Evolutionary conservation across 2,888 invertebrate genomes (phyloP), one percentile per base, ranked within the genome.

Genomic region (Adela reaumurella): DNA sequence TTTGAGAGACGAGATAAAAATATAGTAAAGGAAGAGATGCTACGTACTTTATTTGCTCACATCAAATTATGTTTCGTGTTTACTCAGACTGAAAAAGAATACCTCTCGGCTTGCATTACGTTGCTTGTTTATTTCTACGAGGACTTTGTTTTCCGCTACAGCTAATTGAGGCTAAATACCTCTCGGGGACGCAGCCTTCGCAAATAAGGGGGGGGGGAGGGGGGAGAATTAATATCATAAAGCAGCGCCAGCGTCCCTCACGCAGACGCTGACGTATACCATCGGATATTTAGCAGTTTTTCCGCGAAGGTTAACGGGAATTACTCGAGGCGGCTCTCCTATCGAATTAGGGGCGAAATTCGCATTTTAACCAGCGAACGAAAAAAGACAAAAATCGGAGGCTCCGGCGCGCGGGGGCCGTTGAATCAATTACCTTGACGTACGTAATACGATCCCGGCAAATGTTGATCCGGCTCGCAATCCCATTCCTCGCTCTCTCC

Each of bases 391-490:
- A 24, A 24, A 24, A 24, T 24, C 24, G 24, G 4, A 62, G 64
- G 18, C 17, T 6, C n/a, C 24, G 29, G 58, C 64, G 65, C 61
- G 59, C 61, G 62, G 51, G 64, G 65, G 65, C 61, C 70, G 68
- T 59, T 67, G 70, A 72, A 71, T 71, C 74, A 74, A 76, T 77
- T 77, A 74, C 62, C 68, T 67, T 68, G 68, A 70, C 66, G 68
- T 64, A 65, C 56, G 74, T 76, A 78, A 77, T 73, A 74, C 73
- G 67, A 77, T 74, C 72, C 65, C 62, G 63, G 74, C 62, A 76
- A 77, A 77, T 74, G 77, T 77, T 78, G 76, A 70, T 74, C 71
- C 61, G 74, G 66, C 71, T 66, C 69, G 64, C 63, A 64, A 60
- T 60, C 58, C 60, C 61, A 53, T 8, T 8, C 24, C 24, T n/a